Percentiles rank a stretch among this genome's conserved stretches.
Evolutionary conservation across 2,113 vertebrate genomes (phyloP).

Genomic region (Empidonax traillii): DNA sequence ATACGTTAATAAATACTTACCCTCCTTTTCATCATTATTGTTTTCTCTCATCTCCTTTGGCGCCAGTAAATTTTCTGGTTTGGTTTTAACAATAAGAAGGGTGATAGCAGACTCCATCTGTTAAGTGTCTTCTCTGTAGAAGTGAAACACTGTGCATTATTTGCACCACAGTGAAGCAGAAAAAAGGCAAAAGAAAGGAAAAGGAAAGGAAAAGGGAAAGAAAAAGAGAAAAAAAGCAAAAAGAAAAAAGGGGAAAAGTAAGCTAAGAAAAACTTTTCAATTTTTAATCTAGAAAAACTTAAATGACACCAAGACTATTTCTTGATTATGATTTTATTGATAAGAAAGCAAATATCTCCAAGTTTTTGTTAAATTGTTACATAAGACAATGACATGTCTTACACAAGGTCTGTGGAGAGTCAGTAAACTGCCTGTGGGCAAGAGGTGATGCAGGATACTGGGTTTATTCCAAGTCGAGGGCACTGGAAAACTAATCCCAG

Average conservation of each 20-base stretch:
- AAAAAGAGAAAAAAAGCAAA: accelerated
- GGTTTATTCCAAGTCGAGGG: not conserved
- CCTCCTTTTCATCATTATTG: not conserved
- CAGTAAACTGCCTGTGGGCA: not conserved
- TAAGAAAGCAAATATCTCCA: not conserved
- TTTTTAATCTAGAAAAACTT: not conserved
- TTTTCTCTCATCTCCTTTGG: not conserved
- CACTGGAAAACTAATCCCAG: not conserved
- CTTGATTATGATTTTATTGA: not conserved
- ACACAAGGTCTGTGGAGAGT: not conserved
- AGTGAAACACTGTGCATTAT: not conserved
- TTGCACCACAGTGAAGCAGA: not conserved
- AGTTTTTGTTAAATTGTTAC: not conserved
- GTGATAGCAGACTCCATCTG: not conserved
- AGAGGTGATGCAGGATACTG: not conserved
- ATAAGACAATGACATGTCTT: not conserved
- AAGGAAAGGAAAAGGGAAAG: accelerated
- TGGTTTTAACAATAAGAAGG: not conserved
- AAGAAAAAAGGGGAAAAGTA: accelerated
- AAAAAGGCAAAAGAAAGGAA: not conserved
- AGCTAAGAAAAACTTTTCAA: not conserved
- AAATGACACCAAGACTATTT: not conserved
- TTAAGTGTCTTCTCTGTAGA: not conserved
- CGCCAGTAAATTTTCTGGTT: not conserved
- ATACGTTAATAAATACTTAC: not conserved